Conservation (phyloP, 2,888 invertebrate species). For the Neelides folsomi region DNA sequence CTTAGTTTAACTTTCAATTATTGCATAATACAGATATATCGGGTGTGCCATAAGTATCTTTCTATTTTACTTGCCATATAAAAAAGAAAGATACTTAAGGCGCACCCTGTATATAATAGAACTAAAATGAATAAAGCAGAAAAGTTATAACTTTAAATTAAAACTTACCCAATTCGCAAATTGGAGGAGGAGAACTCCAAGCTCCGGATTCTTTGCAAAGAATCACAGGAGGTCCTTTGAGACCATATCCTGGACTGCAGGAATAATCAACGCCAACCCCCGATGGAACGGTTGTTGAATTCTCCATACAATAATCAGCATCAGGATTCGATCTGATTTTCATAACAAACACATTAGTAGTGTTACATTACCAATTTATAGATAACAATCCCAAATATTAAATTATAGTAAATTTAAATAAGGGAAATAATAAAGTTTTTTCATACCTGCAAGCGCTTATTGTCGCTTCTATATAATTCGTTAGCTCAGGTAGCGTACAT, state of each 20-base stretch:
- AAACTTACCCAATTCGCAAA: constrained; percentile 28
- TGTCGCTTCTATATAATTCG: constrained; percentile 26
- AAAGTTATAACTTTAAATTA: background rate
- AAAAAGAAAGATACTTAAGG: too few relatives aligned
- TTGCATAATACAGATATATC: too few relatives aligned
- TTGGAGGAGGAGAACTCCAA: constrained; percentile 28
- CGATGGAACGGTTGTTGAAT: constrained; percentile 10
- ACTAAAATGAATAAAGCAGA: too few relatives aligned
- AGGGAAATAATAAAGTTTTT: background rate
- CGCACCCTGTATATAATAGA: too few relatives aligned
- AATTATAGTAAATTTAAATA: too few relatives aligned
- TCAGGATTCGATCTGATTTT: constrained; percentile 11
- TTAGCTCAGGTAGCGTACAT: constrained; percentile 29
- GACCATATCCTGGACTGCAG: constrained; percentile 24
- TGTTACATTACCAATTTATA: background rate
- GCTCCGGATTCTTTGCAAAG: constrained; percentile 22
- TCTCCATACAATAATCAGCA: constrained; percentile 17
- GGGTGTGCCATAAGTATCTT: too few relatives aligned
- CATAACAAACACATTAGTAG: background rate
- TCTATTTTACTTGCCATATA: too few relatives aligned
- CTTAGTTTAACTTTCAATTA: too few relatives aligned
- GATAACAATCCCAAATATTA: too few relatives aligned
- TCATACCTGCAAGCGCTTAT: constrained; percentile 24
- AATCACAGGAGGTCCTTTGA: constrained; percentile 26
- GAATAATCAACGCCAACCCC: constrained; percentile 23